A percentile compares a stretch with the other conserved stretches of the same genome.
Evolutionary conservation across 2,888 invertebrate species (phyloP).

Genomic region (Resseliella maxima): DNA sequence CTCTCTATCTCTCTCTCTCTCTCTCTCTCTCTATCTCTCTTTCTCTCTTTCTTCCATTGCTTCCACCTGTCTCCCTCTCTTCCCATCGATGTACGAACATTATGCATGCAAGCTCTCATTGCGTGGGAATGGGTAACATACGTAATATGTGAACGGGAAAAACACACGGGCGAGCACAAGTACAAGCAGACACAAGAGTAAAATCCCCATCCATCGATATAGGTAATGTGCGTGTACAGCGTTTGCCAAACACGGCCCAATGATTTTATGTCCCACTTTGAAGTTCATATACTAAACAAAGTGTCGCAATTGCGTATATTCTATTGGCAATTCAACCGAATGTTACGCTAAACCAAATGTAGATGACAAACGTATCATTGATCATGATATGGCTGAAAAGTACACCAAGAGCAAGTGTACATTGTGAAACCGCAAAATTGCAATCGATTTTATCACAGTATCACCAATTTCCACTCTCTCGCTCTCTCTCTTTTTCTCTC

Average conservation of each 20-base stretch:
- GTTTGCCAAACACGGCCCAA: background rate
- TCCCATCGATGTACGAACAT: background rate
- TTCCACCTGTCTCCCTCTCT: too few relatives aligned
- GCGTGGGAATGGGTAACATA: background rate
- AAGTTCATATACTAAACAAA: conserved; percentile 41
- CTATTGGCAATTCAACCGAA: conserved; percentile 46
- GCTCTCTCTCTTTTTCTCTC: too few relatives aligned
- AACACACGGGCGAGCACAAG: too few relatives aligned
- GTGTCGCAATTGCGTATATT: conserved; percentile 30
- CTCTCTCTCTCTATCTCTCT: too few relatives aligned
- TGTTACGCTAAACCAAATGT: conserved; percentile 26
- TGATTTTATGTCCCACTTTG: conserved; percentile 49
- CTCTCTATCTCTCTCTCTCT: too few relatives aligned
- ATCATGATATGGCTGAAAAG: background rate
- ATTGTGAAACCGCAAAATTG: conserved; percentile 12
- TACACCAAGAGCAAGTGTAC: background rate
- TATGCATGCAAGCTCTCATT: conserved; percentile 1
- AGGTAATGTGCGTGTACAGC: conserved; percentile 10
- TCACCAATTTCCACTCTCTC: too few relatives aligned
- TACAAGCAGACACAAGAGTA: background rate
- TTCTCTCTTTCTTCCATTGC: too few relatives aligned
- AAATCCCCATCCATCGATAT: background rate
- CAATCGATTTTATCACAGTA: background rate
- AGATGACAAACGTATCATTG: conserved; percentile 5
- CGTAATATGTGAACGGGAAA: background rate